Conservation (phyloP, 2,113 vertebrate genomes). For the Cnemophilus loriae region DNA sequence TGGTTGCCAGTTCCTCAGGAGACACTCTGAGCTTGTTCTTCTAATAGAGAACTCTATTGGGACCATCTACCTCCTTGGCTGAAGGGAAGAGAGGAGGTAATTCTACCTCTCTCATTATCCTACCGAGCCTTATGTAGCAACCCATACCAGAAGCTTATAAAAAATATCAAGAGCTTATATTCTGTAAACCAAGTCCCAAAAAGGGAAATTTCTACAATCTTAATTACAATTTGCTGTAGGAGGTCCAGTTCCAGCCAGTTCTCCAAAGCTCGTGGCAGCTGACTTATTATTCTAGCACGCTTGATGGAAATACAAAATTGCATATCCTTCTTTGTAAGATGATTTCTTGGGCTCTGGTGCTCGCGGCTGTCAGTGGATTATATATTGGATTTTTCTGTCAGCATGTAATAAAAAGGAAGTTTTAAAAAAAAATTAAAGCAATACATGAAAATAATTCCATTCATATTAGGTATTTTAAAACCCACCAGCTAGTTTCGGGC, state of each 20-base stretch:
- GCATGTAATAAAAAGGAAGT: slow-evolving; percentile 52
- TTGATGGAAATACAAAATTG: slow-evolving; percentile 60
- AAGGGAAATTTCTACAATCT: slow-evolving; percentile 33
- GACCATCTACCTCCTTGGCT: neutral
- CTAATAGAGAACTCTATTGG: neutral
- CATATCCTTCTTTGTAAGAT: slow-evolving; percentile 45
- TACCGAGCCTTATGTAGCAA: neutral
- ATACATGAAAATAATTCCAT: slow-evolving; percentile 53
- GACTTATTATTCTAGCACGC: slow-evolving; percentile 47
- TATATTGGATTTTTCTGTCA: slow-evolving; percentile 54
- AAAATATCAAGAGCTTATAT: neutral
- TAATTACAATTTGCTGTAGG: slow-evolving; percentile 47
- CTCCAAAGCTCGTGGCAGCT: slow-evolving; percentile 32
- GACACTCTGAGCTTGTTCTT: neutral
- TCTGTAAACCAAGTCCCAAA: neutral
- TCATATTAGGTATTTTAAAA: slow-evolving; percentile 56
- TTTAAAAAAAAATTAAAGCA: slow-evolving; percentile 10
- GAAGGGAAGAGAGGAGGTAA: neutral
- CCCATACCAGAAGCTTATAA: neutral
- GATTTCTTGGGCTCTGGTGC: neutral
- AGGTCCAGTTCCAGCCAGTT: slow-evolving; percentile 24
- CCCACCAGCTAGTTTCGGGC: neutral
- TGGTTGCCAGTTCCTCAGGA: neutral
- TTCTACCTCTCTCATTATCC: neutral
- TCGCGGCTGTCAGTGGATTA: slow-evolving; percentile 33